Conservation (phyloP, 2,888 invertebrate species). For the Tetragonula carbonaria region DNA sequence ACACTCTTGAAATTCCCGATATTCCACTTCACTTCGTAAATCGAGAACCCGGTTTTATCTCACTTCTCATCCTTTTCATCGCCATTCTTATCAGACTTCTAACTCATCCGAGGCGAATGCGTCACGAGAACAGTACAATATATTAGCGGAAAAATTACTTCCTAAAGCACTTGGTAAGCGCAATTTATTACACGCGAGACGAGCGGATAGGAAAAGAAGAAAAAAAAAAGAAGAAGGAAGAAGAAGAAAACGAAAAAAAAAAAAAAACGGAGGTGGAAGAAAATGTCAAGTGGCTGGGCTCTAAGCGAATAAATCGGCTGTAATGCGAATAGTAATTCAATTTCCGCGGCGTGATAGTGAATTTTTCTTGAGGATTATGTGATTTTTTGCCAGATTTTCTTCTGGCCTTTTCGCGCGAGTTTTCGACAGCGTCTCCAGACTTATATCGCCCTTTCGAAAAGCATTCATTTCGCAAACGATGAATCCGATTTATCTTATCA, state of each 20-base stretch:
- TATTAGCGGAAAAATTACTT: slow-evolving; percentile 35
- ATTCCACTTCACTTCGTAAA: not conserved
- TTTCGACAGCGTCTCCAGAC: not conserved
- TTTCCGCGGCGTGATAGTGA: slow-evolving; percentile 27
- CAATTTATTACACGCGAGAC: slow-evolving; percentile 45
- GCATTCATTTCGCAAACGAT: not conserved
- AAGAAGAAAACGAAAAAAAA: too few relatives aligned
- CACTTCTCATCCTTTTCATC: not conserved
- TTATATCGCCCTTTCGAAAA: not conserved
- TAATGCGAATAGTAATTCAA: slow-evolving; percentile 49
- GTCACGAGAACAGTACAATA: slow-evolving; percentile 21
- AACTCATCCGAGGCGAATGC: slow-evolving; percentile 1
- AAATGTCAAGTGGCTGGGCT: slow-evolving; percentile 16
- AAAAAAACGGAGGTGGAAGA: not conserved
- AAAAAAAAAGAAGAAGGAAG: not conserved
- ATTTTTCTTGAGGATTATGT: slow-evolving; percentile 38
- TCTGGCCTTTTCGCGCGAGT: not conserved
- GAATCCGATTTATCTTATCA: too few relatives aligned
- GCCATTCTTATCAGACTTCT: not conserved
- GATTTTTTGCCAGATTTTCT: slow-evolving; percentile 31
- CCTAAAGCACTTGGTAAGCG: slow-evolving; percentile 31
- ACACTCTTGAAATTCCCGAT: not conserved
- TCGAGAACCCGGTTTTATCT: not conserved
- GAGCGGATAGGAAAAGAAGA: not conserved
- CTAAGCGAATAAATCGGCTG: slow-evolving; percentile 42